Evolutionary conservation across 2,797 vertebrate species (phyloP), one percentile per base, ranked within the genome.

Genomic region (Myioborus miniatus): DNA sequence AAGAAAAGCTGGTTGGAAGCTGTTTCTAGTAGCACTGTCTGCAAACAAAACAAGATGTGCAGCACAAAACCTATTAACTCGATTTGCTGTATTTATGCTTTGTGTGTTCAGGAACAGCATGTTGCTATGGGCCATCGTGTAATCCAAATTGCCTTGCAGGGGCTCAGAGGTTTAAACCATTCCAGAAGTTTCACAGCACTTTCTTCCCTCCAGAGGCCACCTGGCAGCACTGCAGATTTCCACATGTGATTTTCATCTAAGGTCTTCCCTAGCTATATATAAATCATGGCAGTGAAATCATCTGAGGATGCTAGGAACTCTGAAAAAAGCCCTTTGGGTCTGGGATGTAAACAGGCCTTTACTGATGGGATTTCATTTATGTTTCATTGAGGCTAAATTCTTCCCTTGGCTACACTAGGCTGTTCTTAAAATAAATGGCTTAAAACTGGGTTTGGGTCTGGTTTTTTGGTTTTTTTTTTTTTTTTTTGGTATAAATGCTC

Each of bases 151-250:
- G 93, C 96, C 91, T 96, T 86, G 56, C 60, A 84, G 93, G 83
- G 85, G 83, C 94, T 94, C 37, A 11, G 89, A 70, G 80, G 32
- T 87, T 93, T 94, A 95, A 96, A 90, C 87, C 56, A 76, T 93
- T 94, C 93, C 93, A 96, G 93, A 96, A 93, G 91, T 94, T 94
- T 84, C 96, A 90, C 72, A 93, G 79, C 89, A 78, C 63, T 97
- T 86, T 92, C 64, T 93, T 95, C 87, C 74, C 91, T 94, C 95
- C 74, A 77, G 96, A 96, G 94, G 94, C 85, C 58, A 67, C 79
- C 91, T 92, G 93, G 93, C 87, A 95, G 67, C 80, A 91, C 67
- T 92, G 85, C 85, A 91, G 60, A 74, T 77, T 91, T 96, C 56
- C 77, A 87, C 90, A 92, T 94, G 63, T 93, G 96, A 87, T 95